A percentile compares a stretch with the other conserved stretches of the same genome.
Conservation (phyloP, 1,140 invertebrate genomes). For the Drosophila setifemur region DNA sequence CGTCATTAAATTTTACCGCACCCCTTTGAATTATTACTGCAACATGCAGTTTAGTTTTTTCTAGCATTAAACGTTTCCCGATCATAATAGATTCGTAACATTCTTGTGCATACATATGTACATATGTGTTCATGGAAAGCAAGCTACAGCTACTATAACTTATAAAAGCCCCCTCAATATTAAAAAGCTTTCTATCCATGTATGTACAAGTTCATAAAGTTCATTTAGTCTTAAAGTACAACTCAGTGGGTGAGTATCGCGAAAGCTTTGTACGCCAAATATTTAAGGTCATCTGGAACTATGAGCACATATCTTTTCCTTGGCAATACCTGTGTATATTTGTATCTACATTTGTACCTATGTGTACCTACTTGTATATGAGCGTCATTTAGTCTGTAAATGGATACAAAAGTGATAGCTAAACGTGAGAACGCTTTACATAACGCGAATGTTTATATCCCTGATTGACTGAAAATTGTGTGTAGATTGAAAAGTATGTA, state of each 20-base stretch:
- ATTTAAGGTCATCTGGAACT: slow-evolving; percentile 61
- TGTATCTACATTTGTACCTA: slow-evolving; percentile 23
- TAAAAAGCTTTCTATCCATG: slow-evolving; percentile 51
- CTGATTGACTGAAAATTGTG: slow-evolving; percentile 15
- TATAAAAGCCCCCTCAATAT: slow-evolving; percentile 24
- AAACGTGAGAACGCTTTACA: slow-evolving; percentile 25
- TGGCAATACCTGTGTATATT: slow-evolving; percentile 35
- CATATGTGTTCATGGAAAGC: neutral
- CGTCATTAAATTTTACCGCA: too few relatives aligned
- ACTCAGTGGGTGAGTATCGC: slow-evolving; percentile 62
- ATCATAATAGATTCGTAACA: slow-evolving; percentile 29
- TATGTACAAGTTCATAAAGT: slow-evolving; percentile 59
- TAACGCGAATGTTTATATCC: slow-evolving; percentile 22
- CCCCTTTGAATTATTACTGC: too few relatives aligned
- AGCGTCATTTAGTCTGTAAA: slow-evolving; percentile 21
- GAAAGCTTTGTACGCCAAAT: slow-evolving; percentile 50
- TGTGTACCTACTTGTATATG: slow-evolving; percentile 9
- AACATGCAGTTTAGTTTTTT: neutral
- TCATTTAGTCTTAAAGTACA: slow-evolving; percentile 65
- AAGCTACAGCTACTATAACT: slow-evolving; percentile 31
- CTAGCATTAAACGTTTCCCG: slow-evolving; percentile 1
- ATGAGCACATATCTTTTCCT: slow-evolving; percentile 9
- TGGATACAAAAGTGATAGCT: slow-evolving; percentile 21
- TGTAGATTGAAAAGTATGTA: slow-evolving; percentile 17
- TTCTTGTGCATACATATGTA: neutral